Evolutionary conservation across 1,140 invertebrate genomes (phyloP).

Genomic region (Hylyphantes graminicola): DNA sequence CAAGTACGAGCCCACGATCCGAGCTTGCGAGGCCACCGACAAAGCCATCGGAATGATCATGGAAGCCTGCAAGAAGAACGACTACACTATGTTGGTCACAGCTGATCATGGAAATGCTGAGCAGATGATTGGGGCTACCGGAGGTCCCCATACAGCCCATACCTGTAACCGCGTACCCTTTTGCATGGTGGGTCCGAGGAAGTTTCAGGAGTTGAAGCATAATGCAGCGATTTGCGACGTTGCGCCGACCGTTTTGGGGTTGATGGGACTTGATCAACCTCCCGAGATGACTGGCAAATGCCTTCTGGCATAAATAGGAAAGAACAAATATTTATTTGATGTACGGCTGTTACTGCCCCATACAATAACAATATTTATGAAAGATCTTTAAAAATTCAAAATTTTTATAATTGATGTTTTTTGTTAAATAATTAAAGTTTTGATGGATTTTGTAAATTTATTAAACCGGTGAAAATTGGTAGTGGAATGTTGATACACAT

Average conservation of each 20-base stretch:
- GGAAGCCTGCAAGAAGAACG: conserved; percentile 68
- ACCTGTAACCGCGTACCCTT: conserved; percentile 68
- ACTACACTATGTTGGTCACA: conserved; percentile 69
- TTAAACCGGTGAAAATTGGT: too few species aligned
- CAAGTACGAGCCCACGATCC: conserved; percentile 69
- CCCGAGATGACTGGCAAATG: conserved; percentile 68
- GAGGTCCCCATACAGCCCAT: conserved; percentile 70
- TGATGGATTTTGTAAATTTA: too few species aligned
- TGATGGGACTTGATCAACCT: conserved; percentile 68
- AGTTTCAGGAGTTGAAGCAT: conserved; percentile 63
- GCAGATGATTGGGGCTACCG: conserved; percentile 69
- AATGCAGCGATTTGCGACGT: conserved; percentile 69
- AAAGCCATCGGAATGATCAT: conserved; percentile 65
- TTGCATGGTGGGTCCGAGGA: conserved; percentile 62
- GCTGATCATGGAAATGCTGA: conserved; percentile 71
- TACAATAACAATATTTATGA: too few species aligned
- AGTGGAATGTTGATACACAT: not conserved
- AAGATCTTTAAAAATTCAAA: too few species aligned
- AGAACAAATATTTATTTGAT: too few species aligned
- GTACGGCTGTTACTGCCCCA: too few species aligned
- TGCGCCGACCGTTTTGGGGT: conserved; percentile 68
- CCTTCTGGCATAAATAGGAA: conserved; percentile 30
- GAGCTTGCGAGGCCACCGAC: conserved; percentile 69
- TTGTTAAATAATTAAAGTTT: too few species aligned
- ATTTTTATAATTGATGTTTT: too few species aligned